Percentiles rank a stretch among this genome's conserved stretches.
phyloP scores from a whole-genome alignment of 2,797 vertebrate species.

The Anabacerthia variegaticeps region DNA sequence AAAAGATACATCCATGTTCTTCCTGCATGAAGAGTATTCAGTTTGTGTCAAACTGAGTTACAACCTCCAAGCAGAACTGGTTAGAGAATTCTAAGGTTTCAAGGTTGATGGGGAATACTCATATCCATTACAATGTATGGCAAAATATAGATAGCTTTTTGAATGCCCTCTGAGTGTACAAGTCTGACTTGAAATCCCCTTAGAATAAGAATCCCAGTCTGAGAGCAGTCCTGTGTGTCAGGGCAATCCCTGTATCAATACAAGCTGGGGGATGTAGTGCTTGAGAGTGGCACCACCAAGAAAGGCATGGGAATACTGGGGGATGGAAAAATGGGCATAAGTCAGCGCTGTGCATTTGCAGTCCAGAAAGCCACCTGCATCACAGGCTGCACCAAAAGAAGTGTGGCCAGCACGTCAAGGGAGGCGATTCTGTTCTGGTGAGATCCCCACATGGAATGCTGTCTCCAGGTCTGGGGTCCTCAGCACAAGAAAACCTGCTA shows the following conservation, averaged over 20 bases:
- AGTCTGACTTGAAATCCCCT: neutral
- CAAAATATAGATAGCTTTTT: neutral
- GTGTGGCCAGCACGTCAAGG: accelerated
- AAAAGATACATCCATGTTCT: neutral
- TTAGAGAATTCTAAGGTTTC: neutral
- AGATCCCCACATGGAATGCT: neutral
- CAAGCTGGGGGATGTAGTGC: neutral
- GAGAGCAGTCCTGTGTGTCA: neutral
- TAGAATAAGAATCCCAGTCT: neutral
- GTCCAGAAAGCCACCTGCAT: neutral
- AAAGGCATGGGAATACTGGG: neutral
- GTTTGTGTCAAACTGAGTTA: neutral
- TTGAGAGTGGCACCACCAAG: neutral
- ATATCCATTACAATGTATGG: neutral
- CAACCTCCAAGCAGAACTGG: neutral
- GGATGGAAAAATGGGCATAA: neutral
- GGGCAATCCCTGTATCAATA: accelerated
- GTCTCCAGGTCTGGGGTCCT: neutral
- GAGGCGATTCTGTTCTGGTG: neutral
- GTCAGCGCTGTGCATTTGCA: accelerated
- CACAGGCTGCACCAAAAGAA: neutral
- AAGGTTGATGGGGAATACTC: neutral
- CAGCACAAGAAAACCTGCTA: neutral
- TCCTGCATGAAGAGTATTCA: neutral
- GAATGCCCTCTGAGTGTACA: neutral